Base-by-base conservation (phyloP, 2,888 invertebrate genomes). In the Diarsia mendica region DNA sequence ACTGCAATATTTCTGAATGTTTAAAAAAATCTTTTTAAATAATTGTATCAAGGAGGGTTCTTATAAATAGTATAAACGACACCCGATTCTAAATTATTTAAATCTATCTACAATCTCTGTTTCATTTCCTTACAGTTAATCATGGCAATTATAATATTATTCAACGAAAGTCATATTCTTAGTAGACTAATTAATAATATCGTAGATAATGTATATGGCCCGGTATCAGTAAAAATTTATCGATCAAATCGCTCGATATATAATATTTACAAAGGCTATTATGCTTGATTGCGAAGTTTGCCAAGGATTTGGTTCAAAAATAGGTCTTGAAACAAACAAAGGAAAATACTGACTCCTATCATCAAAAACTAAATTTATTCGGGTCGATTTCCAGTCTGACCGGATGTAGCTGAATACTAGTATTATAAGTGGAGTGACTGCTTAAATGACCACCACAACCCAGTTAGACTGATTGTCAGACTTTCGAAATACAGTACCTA, bases 141-240 rank as follows among this genome's bases (percentile, higher is more conserved):
- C 53, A 55, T 48, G 48, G 33, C 33, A 55, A 55, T 53, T 28
- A 58, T 58, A 3, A 66, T 77, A 8, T 28, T 75, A 48, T 75
- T 68, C 18, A 49, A 13, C 13, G 10, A 75, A 46, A 55, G 2
- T 67, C n/a, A 18, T 61, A 51, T 76, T 76, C 15, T 8, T 53
- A 23, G 28, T n/a, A 44, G 6, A 55, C 53, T 23, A 70, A 75
- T 67, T 67, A 76, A 33, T 67, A 53, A 55, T 28, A 78, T 13
- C 20, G 79, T 81, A 82, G 39, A 79, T 55, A 51, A 60, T 77
- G 60, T 80, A 80, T 70, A 77, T 80, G 55, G 53, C 10, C 13
- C 51, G 53, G 77, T 69, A 76, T 51, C 49, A 69, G 48, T 63
- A 28, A n/a, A 55, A 63, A 51, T 39, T 20, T 23, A 63, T 82